These are phyloP conservation scores for Acleris emargana DNA, from an alignment of 2,888 invertebrate genomes.

Conservation along the genomic window DNA sequence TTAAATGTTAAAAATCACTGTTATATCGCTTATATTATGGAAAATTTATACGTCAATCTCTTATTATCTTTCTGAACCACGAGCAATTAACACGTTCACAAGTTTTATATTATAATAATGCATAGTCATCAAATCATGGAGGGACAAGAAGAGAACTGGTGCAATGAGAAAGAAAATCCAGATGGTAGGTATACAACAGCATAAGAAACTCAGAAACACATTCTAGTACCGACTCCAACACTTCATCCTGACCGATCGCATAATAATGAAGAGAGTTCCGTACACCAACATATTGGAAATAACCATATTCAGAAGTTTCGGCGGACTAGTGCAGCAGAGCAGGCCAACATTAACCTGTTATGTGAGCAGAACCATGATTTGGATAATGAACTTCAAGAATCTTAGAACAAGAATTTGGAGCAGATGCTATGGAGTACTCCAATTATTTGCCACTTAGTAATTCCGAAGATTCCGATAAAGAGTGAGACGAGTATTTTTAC, in stretches of 20 bases:
- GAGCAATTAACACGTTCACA: not conserved
- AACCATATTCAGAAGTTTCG: not conserved
- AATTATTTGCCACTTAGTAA: constrained; percentile 24
- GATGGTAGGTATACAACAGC: not conserved
- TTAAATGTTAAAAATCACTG: not conserved
- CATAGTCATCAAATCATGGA: not conserved
- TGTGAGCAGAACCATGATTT: constrained; percentile 21
- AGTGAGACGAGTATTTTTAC: constrained; percentile 16
- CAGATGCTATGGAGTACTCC: constrained; percentile 26
- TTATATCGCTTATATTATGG: not conserved
- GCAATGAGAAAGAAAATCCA: constrained; percentile 3
- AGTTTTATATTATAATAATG: not conserved
- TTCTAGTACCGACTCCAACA: not conserved
- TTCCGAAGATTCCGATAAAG: constrained; percentile 21
- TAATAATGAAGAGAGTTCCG: constrained; percentile 1
- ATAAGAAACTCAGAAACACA: not conserved
- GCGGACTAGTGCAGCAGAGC: not conserved
- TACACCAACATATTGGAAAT: constrained; percentile 2
- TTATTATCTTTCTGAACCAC: not conserved
- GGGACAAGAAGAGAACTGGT: constrained; percentile 3
- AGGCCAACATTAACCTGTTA: not conserved
- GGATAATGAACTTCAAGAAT: constrained; percentile 23
- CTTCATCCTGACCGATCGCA: too few relatives aligned
- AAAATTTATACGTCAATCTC: not conserved
- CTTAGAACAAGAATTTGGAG: constrained; percentile 18